Evolutionary conservation across 2,888 invertebrate genomes (phyloP), one percentile per base, ranked within the genome.

Genomic region (Eupeodes latifasciatus): DNA sequence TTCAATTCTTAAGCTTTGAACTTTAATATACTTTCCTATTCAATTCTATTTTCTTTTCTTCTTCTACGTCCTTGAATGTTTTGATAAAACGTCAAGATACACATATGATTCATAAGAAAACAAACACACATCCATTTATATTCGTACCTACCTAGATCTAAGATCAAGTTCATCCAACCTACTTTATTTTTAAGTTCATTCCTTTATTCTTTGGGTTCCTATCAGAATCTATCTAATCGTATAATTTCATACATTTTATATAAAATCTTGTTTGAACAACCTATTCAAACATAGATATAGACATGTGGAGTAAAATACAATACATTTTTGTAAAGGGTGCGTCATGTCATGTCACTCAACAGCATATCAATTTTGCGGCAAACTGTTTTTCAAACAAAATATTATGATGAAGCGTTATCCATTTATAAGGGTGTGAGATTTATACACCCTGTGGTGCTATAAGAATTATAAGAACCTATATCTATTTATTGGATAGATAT

Each of bases 291-390:
- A 66, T 7, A 49, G 0, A 47, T 1, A 2, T n/a, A 64, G 16
- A 51, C 55, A 2, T 14, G 3, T 27, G 19, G 19, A 55, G 19
- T 55, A 14, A 12, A n/a, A 5, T 5, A 5, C 14, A 12, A 55
- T 4, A 19, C 5, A 19, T 7, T 4, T 64, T 1, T 44, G 64
- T 27, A 27, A 66, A 49, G 66, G 66, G 66, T 66, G 66, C 47
- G 49, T 66, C 27, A 66, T 49, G 64, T 64, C 64, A 64, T 64
- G 66, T 49, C 66, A 47, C 47, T 66, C 66, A 66, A 66, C 49
- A 66, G 49, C 66, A 66, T 66, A 49, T 66, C 66, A 66, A 47
- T 66, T 66, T 66, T 66, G 66, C 40, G 5, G 49, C 66, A 66
- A 66, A 66, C 27, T 14, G 27, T 49, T 27, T 40, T 49, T 14